phyloP scores from a whole-genome alignment of 2,888 invertebrate species.

The Gymnoscelis rufifasciata region DNA sequence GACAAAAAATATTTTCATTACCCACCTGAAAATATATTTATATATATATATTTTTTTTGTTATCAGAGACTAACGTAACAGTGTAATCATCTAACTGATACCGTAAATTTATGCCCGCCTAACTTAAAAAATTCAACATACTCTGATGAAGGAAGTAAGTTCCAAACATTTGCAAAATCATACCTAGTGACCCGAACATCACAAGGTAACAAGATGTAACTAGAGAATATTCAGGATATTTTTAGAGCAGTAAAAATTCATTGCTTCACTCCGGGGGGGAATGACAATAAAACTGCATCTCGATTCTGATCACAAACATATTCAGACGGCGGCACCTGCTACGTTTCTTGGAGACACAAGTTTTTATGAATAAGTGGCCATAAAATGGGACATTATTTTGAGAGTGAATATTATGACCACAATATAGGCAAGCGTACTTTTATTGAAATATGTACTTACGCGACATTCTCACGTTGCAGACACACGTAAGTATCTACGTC shows the following conservation, averaged over 20 bases:
- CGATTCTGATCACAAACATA: conserved; percentile 76
- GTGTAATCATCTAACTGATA: no score
- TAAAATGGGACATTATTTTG: conserved; percentile 41
- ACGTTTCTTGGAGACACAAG: conserved; percentile 55
- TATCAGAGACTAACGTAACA: no score
- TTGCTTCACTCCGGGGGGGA: conserved; percentile 36
- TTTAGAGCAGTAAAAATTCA: conserved; percentile 29
- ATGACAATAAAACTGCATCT: conserved; percentile 77
- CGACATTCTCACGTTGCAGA: no score
- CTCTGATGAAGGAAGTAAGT: no score
- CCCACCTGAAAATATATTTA: no score
- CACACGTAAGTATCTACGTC: no score
- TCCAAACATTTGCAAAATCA: not conserved
- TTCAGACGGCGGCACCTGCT: conserved; percentile 72
- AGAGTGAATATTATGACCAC: not conserved
- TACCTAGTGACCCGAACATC: not conserved
- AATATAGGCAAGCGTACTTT: no score
- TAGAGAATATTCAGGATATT: conserved; percentile 27
- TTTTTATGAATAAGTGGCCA: conserved; percentile 60
- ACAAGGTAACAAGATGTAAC: conserved; percentile 17
- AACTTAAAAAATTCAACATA: no score
- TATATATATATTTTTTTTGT: no score
- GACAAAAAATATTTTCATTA: no score
- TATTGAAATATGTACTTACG: no score
- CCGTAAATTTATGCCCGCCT: no score